Conservation (phyloP, 1,140 invertebrate species). For the Diorhabda elongata region DNA sequence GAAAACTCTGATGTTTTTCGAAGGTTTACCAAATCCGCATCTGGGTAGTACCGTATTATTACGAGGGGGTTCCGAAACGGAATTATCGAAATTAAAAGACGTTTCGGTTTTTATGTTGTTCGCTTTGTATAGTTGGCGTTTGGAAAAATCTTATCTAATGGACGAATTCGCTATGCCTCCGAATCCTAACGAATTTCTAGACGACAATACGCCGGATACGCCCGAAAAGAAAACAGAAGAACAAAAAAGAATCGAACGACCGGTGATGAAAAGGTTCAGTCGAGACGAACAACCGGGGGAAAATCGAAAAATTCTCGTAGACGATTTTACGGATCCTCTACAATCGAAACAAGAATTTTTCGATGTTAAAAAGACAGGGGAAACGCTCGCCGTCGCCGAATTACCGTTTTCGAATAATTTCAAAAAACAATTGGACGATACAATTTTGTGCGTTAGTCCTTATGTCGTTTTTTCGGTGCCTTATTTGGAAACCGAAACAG, state of each 20-base stretch:
- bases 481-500: constrained; percentile 81
- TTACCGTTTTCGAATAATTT: constrained; percentile 66
- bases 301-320: constrained; percentile 29
- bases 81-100: constrained; percentile 78
- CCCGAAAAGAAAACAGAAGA: constrained; percentile 16
- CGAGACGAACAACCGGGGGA: constrained; percentile 18
- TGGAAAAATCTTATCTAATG: constrained; percentile 88
- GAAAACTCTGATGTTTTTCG: constrained; percentile 92
- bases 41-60: constrained; percentile 87
- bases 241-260: constrained; percentile 8
- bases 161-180: constrained; percentile 56
- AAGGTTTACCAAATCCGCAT: constrained; percentile 78
- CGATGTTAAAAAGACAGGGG: constrained; percentile 16
- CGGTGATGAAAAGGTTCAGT: constrained; percentile 5
- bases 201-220: constrained; percentile 40
- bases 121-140: constrained; percentile 83
- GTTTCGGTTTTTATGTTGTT: constrained; percentile 79
- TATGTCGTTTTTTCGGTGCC: constrained; percentile 81
- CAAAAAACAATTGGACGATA: constrained; percentile 68
- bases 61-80: constrained; percentile 69
- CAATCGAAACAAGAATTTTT: constrained; percentile 54
- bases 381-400: constrained; percentile 53
- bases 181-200: constrained; percentile 45
- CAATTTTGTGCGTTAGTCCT: constrained; percentile 79
- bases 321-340: constrained; percentile 68